phyloP scores from a whole-genome alignment of 2,888 invertebrate genomes.

The Pardosa pseudoannulata region DNA sequence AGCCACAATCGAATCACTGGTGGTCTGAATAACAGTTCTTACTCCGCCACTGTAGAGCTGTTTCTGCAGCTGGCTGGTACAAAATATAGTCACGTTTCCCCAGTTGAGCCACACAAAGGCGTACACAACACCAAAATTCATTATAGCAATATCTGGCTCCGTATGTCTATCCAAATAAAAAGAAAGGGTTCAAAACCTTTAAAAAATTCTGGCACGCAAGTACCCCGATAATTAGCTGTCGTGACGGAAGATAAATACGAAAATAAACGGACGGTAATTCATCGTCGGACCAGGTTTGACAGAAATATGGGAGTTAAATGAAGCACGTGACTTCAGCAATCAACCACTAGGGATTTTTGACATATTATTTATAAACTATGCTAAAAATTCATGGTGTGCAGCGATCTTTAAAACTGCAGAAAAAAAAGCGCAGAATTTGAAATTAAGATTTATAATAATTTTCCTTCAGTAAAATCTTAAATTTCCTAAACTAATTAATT shows the following conservation, averaged over 20 bases:
- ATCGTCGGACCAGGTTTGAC: constrained; percentile 70
- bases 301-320: constrained; percentile 73
- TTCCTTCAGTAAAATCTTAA: too few species aligned
- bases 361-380: too few species aligned
- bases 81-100: constrained; percentile 63
- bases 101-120: constrained; percentile 72
- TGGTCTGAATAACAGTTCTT: constrained; percentile 24
- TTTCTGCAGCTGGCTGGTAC: constrained; percentile 54
- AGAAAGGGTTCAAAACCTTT: constrained; percentile 16
- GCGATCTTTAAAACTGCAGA: too few species aligned
- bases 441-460: too few species aligned
- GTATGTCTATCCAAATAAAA: neutral
- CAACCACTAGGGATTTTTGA: constrained; percentile 70
- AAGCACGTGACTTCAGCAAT: constrained; percentile 66
- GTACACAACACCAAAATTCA: constrained; percentile 74
- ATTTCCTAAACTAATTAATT: too few species aligned
- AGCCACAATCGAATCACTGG: constrained; percentile 32
- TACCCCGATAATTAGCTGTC: constrained; percentile 69
- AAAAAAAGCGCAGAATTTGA: too few species aligned
- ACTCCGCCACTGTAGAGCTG: constrained; percentile 60
- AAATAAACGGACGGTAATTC: constrained; percentile 73
- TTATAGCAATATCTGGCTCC: constrained; percentile 24
- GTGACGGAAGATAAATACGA: constrained; percentile 73
- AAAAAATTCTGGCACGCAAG: constrained; percentile 21
- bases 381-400: too few species aligned